Percentiles rank a stretch among this genome's conserved stretches.
These are phyloP conservation scores for Meandrina meandrites DNA, from an alignment of 92 coral and sea anemone species.

Conservation along the genomic window DNA sequence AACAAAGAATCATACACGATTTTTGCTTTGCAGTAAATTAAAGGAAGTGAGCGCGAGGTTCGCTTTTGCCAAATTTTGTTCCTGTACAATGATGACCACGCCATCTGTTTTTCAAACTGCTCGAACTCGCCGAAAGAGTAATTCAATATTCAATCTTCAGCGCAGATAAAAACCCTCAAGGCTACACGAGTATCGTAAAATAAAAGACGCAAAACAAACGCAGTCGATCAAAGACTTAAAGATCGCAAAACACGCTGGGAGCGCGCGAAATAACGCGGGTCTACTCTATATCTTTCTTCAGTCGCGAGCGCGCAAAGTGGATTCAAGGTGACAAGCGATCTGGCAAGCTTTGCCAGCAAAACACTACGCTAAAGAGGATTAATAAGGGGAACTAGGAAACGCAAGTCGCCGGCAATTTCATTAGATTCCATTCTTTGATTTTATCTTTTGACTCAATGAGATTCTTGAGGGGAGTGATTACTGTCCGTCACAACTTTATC, in stretches of 20 bases:
- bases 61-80: conserved; percentile 28
- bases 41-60: conserved; percentile 4
- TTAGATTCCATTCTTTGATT: conserved; percentile 58
- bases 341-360: conserved; percentile 21
- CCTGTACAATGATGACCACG: not conserved
- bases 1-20: conserved; percentile 21
- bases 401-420: conserved; percentile 44
- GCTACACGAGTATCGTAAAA: conserved; percentile 18
- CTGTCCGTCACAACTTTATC: conserved; percentile 49
- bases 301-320: conserved; percentile 12
- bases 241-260: conserved; percentile 12
- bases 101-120: conserved; percentile 41
- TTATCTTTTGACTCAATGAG: conserved; percentile 58
- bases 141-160: conserved; percentile 35
- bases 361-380: conserved; percentile 21
- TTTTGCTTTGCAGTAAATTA: conserved; percentile 41
- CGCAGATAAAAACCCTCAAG: conserved; percentile 38
- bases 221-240: conserved; percentile 17
- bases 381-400: conserved; percentile 37
- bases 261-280: not conserved
- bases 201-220: conserved; percentile 21
- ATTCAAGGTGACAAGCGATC: conserved; percentile 34
- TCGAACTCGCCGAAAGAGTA: conserved; percentile 21
- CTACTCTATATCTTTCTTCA: not conserved
- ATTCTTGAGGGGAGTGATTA: conserved; percentile 40